Base-by-base conservation (phyloP, 1,140 invertebrate species). In the Lerema accius region DNA sequence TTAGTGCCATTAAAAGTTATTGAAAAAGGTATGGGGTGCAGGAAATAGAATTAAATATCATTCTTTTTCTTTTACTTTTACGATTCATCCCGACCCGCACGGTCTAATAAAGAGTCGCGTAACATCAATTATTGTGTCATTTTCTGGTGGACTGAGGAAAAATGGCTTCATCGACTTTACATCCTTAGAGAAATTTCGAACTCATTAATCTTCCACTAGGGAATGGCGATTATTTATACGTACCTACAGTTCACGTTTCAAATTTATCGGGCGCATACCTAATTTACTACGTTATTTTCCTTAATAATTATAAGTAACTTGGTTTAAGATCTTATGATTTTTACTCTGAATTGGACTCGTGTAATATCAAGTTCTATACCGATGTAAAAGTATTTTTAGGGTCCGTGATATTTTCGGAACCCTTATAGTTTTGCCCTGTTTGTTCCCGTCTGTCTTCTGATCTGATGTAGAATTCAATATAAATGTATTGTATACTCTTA, bases 131-230 rank as follows among this genome's bases (percentile, higher is more conserved):
- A 77, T 78, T 48, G 51, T 76, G 80, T 82, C 81, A 84, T 81
- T 79, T 82, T 84, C 78, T 80, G 67, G 63, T 76, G 75, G 71
- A 79, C 73, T 73, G 72, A 66, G 63, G 78, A 82, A 82, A 83
- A 82, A 86, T 79, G 70, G 66, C 80, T 84, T 78, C 77, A 84
- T 86, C 76, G 72, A 78, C 69, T 86, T 80, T 76, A 76, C 76
- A 81, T 78, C 73, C 70, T 74, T 43, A 63, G 67, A 78, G 72
- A 77, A 81, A 82, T 75, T 82, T 70, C 64, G 60, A 75, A 78
- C 69, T 84, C 83, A 84, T 86, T 83, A 77, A 84, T 84, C 81
- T 82, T 80, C 65, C 19, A 63, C 50, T 43, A 65, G 71, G 71
- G 59, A 69, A 67, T 51, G 61, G 56, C 65, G 68, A 73, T 80